Base-by-base conservation (phyloP, 1,140 invertebrate genomes). In the Drosophila ambigua region DNA sequence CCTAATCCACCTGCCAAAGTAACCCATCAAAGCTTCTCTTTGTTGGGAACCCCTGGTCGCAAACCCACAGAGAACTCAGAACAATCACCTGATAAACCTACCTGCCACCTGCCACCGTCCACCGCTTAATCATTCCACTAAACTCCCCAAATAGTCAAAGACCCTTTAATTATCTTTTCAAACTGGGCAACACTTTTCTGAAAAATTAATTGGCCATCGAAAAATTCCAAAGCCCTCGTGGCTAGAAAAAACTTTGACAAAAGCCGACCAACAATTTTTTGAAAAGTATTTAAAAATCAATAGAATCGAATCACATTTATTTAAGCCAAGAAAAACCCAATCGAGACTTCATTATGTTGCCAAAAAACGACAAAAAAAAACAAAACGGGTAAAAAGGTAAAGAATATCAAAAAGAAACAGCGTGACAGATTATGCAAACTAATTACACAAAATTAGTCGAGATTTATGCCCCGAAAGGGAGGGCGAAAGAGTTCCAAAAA, bases 391-490 rank as follows among this genome's bases (percentile, higher is more conserved):
- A 57, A 46, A 46, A 64, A 57, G 44, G 55, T 52, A 75, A 63
- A 65, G 48, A 75, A 77, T 66, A 48, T 43, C 71, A 64, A 77
- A 50, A 49, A 65, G 60, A 87, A 69, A 77, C 52, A 77, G 62
- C 75, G 79, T 87, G 76, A 87, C 83, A 88, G 83, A 87, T 88
- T 87, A 87, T 88, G 83, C 83, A 88, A 87, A 82, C 83, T 88
- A 88, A 87, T 87, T 87, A 88, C 75, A 82, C 72, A 88, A 87
- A 88, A 87, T 87, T 88, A 88, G 83, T 88, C 77, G 72, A 83
- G 79, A 87, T 87, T 87, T 88, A 87, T 87, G 83, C 83, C 67
- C 58, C 55, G 39, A 53, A 31, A 49, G 26, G 1, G 43, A 53
- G 6, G 44, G 15, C 57, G 26, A 67, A 63, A 53, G 23, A 65